Percentiles rank a stretch among this genome's conserved stretches.
These are phyloP conservation scores for Caenorhabditis sp. DNA, from an alignment of 2,888 invertebrate genomes.

Conservation along the genomic window DNA sequence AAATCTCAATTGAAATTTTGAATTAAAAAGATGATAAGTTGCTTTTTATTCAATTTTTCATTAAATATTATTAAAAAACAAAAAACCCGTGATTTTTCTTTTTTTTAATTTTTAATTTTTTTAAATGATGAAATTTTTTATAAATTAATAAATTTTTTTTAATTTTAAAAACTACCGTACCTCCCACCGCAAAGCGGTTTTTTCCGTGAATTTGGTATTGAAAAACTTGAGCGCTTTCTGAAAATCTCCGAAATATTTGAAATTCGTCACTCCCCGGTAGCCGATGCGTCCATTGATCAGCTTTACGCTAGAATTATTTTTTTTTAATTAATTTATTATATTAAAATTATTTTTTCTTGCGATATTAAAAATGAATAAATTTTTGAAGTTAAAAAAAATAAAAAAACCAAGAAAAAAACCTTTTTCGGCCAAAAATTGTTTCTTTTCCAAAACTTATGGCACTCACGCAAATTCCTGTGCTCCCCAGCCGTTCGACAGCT, in stretches of 20 bases:
- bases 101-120: too few species aligned
- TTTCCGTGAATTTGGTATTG: slow-evolving; percentile 47
- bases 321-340: too few species aligned
- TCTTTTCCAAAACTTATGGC: slow-evolving; percentile 14
- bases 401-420: background rate
- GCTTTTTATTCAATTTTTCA: too few species aligned
- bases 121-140: too few species aligned
- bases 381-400: slow-evolving; percentile 1
- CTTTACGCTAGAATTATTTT: too few species aligned
- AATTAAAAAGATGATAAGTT: too few species aligned
- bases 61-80: too few species aligned
- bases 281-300: slow-evolving; percentile 64
- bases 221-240: slow-evolving; percentile 46
- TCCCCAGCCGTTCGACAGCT: slow-evolving; percentile 31
- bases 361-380: background rate
- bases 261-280: slow-evolving; percentile 53
- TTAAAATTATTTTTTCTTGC: background rate
- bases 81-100: too few species aligned
- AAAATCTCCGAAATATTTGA: slow-evolving; percentile 29
- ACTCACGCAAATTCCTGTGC: slow-evolving; percentile 38
- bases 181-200: slow-evolving; percentile 54
- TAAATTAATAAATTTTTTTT: too few species aligned
- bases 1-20: too few species aligned
- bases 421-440: too few species aligned
- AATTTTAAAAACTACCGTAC: background rate